Evolutionary conservation across 2,888 invertebrate species (phyloP), one percentile per base, ranked within the genome.

Genomic region (Andrena camellia): DNA sequence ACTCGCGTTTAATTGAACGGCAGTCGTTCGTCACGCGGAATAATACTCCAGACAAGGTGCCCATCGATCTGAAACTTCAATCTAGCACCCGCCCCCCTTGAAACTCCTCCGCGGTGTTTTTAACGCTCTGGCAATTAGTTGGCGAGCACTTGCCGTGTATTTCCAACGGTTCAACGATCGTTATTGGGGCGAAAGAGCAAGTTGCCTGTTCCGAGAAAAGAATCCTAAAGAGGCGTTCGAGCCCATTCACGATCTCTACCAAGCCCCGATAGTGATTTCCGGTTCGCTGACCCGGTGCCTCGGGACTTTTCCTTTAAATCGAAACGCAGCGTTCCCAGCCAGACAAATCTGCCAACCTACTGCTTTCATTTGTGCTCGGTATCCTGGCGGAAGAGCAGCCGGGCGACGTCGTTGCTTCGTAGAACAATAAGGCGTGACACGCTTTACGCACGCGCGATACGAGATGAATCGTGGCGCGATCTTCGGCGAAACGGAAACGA

Each of bases 271-370:
- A 13, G 23, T 23, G 57, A 57, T 57, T 26, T 57, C 26, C 23
- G 57, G 57, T 13, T 57, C 57, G 72, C 60, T 60, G 64, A 60
- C 82, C 67, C 62, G 60, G 64, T 33, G 60, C 5, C 57, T 57
- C 52, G 72, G 67, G 54, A 52, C 67, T 64, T 63, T 75, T 79
- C 71, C 60, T 78, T 74, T 60, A 75, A 74, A 60, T 74, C 48
- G 31, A 68, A 68, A 66, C 42, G 35, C 33, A 52, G 64, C 54
- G 48, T 59, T 29, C 50, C 2, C 68, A 48, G 35, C 13, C 42
- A 42, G 42, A 42, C 17, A 4, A 42, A 17, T 42, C 42, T 42
- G 42, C 29, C 6, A 66, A 31, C 1, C 66, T 31, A 13, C 26
- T 64, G 23, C 60, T 48, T 20, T 63, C 54, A 17, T 48, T 54